These are phyloP conservation scores for Pseudomyrmex gracilis DNA, from an alignment of 1,140 invertebrate species.

Conservation along the genomic window DNA sequence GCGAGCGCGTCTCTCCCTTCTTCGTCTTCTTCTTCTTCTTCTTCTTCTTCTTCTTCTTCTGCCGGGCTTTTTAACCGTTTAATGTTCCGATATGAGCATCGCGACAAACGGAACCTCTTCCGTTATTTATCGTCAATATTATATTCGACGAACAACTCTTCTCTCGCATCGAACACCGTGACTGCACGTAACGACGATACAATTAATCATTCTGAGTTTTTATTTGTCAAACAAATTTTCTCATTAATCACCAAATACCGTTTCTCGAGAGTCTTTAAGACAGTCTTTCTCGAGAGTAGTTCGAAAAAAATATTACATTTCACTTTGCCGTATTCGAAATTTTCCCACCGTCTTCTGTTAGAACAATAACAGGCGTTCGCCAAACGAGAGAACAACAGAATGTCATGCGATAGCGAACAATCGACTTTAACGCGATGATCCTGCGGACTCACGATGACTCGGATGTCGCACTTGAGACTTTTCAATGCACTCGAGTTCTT, in stretches of 20 bases:
- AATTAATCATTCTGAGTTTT: background rate
- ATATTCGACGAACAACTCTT: background rate
- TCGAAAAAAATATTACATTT: background rate
- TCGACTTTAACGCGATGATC: constrained; percentile 27
- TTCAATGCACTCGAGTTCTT: constrained; percentile 22
- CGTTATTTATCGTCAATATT: constrained; percentile 16
- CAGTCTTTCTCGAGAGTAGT: no score
- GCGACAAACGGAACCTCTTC: constrained; percentile 15
- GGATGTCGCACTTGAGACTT: constrained; percentile 47
- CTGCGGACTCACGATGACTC: constrained; percentile 49
- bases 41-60: no score
- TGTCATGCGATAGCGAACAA: constrained; percentile 32
- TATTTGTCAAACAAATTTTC: background rate
- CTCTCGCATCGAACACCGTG: background rate
- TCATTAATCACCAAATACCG: background rate
- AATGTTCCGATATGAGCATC: constrained; percentile 42
- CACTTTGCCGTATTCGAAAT: constrained; percentile 3
- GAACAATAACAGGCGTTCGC: background rate
- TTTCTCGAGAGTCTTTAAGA: no score
- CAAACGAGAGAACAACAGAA: background rate
- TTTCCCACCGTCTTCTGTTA: background rate
- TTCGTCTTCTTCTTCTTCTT: no score
- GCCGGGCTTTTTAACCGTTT: constrained; percentile 32
- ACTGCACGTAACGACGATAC: background rate
- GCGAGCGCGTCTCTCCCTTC: constrained; percentile 39